Conservation (phyloP, 2,797 vertebrate species). For the Epinephelus malabaricus region DNA sequence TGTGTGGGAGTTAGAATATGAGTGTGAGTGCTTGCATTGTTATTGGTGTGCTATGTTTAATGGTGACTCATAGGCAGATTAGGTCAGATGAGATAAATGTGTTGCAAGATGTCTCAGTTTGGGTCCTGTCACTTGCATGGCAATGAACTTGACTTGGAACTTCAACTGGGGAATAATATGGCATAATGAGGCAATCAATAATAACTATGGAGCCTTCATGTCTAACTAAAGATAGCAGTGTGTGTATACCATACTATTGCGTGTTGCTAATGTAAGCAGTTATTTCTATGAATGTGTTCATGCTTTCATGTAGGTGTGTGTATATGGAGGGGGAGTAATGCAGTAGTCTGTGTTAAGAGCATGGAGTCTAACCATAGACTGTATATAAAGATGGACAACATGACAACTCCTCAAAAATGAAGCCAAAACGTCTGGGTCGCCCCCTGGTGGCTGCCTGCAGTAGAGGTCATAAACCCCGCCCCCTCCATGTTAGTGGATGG, state of each 20-base stretch:
- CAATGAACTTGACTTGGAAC: slow-evolving; percentile 82
- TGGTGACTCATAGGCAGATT: background rate
- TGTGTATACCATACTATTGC: slow-evolving; percentile 30
- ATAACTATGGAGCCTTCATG: slow-evolving; percentile 76
- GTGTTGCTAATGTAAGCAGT: slow-evolving; percentile 9
- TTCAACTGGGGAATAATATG: slow-evolving; percentile 77
- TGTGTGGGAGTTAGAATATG: background rate
- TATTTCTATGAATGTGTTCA: slow-evolving; percentile 18
- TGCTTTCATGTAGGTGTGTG: slow-evolving; percentile 24
- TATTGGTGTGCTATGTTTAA: slow-evolving; percentile 7
- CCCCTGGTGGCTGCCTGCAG: too few relatives aligned
- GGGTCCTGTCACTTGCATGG: slow-evolving; percentile 71
- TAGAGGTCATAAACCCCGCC: too few relatives aligned
- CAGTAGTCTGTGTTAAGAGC: background rate
- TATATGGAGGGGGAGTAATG: slow-evolving; percentile 5
- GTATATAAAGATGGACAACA: too few relatives aligned
- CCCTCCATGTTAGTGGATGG: too few relatives aligned
- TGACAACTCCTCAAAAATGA: too few relatives aligned
- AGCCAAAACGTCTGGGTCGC: too few relatives aligned
- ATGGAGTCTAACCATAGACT: background rate
- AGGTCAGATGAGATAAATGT: slow-evolving; percentile 43
- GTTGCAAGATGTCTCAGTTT: slow-evolving; percentile 69
- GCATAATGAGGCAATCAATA: slow-evolving; percentile 83
- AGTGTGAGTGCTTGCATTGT: slow-evolving; percentile 23
- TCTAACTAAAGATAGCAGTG: slow-evolving; percentile 71